Base-by-base conservation (phyloP, 2,888 invertebrate genomes). In the Dryobota labecula region DNA sequence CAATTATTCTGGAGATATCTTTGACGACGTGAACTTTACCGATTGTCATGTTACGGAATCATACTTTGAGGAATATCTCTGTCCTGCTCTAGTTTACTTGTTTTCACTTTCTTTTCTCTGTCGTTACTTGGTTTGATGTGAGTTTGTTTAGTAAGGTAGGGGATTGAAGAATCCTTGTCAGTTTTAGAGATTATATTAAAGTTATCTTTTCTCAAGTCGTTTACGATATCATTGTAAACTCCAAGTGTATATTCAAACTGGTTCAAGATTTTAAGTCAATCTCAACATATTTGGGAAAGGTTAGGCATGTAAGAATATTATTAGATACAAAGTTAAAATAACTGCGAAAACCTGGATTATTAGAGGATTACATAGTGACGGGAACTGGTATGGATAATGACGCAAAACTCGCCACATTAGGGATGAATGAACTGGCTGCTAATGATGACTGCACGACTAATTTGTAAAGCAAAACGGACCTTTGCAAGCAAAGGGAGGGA, bases 1-100 rank as follows among this genome's bases (percentile, higher is more conserved):
- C 84, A 84, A 84, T 84, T 85, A 85, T 84, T 84, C 76, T 58
- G 61, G 64, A 79, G 84, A 84, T 84, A 84, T 82, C 79, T 70
- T 70, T 76, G 84, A 84, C 75, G 83, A 81, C 69, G 71, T 69
- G 67, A 85, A 84, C 73, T 84, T 83, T 84, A 54, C 56, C 69
- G 73, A 83, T 83, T 78, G 74, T 84, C 83, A 74, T 73, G 82
- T 78, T 65, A 73, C 76, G 36, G 61, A 56, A 63, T 74, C 45
- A 70, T 71, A 75, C 70, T 73, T 71, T 58, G 63, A 41, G 74
- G 63, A 63, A 78, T 73, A 58, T 75, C 51, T 56, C 36, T 43
- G 62, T 77, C 76, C 11, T 45, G 43, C 30, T 58, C 51, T 64
- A 36, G 51, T 66, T 69, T 70, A 45, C 27, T 64, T 64, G 63